Conservation (phyloP, 2,113 vertebrate species). For the Channa maculata region DNA sequence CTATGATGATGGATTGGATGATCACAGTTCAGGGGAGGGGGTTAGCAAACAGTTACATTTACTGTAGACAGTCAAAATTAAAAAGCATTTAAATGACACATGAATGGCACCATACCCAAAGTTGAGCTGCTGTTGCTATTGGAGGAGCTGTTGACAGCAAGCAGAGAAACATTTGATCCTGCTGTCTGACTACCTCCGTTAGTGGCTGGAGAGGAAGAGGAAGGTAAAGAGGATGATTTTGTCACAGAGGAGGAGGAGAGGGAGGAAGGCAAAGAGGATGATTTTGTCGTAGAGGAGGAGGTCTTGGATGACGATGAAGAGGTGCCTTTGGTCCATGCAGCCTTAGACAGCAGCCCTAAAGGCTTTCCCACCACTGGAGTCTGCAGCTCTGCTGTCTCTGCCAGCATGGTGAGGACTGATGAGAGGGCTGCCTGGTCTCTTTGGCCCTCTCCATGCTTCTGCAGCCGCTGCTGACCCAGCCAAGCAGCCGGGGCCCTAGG, state of each 20-base stretch:
- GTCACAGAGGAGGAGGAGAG: slow-evolving; percentile 30
- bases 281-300: slow-evolving; percentile 60
- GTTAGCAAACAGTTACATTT: too few species aligned
- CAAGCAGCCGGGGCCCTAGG: slow-evolving; percentile 38
- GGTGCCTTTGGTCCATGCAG: slow-evolving; percentile 68
- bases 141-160: slow-evolving; percentile 72
- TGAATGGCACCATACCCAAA: slow-evolving; percentile 84
- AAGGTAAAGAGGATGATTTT: slow-evolving; percentile 55
- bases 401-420: slow-evolving; percentile 69
- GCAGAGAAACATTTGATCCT: slow-evolving; percentile 62
- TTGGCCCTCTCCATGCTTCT: slow-evolving; percentile 23
- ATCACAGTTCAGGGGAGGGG: too few species aligned
- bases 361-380: slow-evolving; percentile 59
- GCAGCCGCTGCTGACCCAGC: slow-evolving; percentile 50
- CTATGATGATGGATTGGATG: too few species aligned
- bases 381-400: slow-evolving; percentile 76
- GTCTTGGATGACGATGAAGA: slow-evolving; percentile 66
- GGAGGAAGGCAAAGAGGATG: slow-evolving; percentile 46
- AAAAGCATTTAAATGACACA: neutral
- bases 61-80: neutral
- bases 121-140: slow-evolving; percentile 72
- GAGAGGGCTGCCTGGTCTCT: slow-evolving; percentile 72
- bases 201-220: slow-evolving; percentile 68
- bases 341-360: slow-evolving; percentile 77
- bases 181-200: slow-evolving; percentile 79